Evolutionary conservation across 2,113 vertebrate species (phyloP).

Genomic region (Xenopus borealis): DNA sequence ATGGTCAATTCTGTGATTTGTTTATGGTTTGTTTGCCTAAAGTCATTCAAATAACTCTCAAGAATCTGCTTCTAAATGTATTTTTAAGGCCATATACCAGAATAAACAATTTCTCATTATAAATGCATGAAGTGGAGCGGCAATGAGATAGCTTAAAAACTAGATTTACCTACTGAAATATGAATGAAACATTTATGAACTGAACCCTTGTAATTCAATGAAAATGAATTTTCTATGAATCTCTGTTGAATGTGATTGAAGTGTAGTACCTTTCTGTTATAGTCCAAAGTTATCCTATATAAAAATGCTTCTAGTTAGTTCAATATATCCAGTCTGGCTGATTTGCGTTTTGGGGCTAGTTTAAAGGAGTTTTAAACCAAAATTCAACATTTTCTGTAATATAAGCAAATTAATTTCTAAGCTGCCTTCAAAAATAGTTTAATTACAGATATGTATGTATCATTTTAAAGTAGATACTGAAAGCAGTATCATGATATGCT

Average conservation of each 20-base stretch:
- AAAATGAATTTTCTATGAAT: conserved; percentile 31
- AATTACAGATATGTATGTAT: too few species aligned
- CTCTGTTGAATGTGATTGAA: conserved; percentile 9
- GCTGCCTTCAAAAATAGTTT: too few species aligned
- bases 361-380: too few species aligned
- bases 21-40: conserved; percentile 44
- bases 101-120: conserved; percentile 30
- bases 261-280: neutral
- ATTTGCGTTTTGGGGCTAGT: too few species aligned
- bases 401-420: too few species aligned
- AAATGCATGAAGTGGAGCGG: conserved; percentile 23
- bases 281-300: neutral
- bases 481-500: too few species aligned
- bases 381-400: too few species aligned
- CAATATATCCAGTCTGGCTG: neutral
- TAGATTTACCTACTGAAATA: conserved; percentile 24
- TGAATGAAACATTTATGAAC: conserved; percentile 35
- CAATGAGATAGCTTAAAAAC: conserved; percentile 33
- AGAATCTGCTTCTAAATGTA: conserved; percentile 33
- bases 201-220: conserved; percentile 34
- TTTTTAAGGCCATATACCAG: conserved; percentile 22
- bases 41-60: conserved; percentile 39
- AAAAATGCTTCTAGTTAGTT: neutral
- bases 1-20: conserved; percentile 39
- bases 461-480: too few species aligned